Conservation (phyloP, 2,888 invertebrate genomes). For the Corbicula japonica region DNA sequence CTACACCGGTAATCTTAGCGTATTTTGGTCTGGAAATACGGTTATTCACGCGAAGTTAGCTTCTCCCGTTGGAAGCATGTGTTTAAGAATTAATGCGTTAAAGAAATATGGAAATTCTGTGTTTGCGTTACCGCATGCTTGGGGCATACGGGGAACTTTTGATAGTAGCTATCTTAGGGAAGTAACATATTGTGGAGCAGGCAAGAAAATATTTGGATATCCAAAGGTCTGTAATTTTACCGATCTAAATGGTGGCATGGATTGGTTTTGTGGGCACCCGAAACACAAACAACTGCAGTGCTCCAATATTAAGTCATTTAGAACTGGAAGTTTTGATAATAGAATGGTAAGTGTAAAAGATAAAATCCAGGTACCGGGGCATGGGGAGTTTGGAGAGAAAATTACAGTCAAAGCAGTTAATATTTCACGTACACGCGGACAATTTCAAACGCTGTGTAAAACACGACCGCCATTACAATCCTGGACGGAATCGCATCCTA, state of each 20-base stretch:
- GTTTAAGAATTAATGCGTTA: constrained; percentile 39
- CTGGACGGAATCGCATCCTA: constrained; percentile 36
- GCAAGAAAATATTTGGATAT: constrained; percentile 26
- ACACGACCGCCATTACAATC: constrained; percentile 3
- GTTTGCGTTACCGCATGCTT: constrained; percentile 34
- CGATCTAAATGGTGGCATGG: constrained; percentile 28
- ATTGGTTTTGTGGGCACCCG: constrained; percentile 58
- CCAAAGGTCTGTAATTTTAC: constrained; percentile 52
- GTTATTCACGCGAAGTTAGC: constrained; percentile 42
- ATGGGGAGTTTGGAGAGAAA: constrained; percentile 27
- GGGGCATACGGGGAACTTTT: constrained; percentile 50
- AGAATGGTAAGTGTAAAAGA: constrained; percentile 11
- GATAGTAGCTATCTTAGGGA: not conserved
- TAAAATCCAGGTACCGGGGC: constrained; percentile 37
- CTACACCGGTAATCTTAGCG: constrained; percentile 40
- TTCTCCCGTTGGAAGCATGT: constrained; percentile 40
- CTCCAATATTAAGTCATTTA: constrained; percentile 34
- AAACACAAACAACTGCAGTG: constrained; percentile 20
- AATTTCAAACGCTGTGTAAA: too few species aligned
- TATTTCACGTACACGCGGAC: too few species aligned
- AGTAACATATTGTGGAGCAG: constrained; percentile 44
- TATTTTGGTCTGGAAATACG: constrained; percentile 47
- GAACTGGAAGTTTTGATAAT: constrained; percentile 9
- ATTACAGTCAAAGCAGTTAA: not conserved
- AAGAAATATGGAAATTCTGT: constrained; percentile 50